Evolutionary conservation across 2,888 invertebrate species (phyloP).

Genomic region (Epinotia demarniana): DNA sequence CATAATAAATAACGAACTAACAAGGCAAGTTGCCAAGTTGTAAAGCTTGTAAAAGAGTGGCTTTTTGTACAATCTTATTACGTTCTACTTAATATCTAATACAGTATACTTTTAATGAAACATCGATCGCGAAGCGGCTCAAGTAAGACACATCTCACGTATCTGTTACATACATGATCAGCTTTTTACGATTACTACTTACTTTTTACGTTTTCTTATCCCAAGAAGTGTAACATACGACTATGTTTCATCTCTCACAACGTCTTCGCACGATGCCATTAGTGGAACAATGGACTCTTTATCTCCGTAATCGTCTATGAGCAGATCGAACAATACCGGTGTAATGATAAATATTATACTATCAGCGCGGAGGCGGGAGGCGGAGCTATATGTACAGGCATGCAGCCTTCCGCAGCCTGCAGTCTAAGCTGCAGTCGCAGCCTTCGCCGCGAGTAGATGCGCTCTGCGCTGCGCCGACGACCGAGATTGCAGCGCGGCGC

Average conservation of each 20-base stretch:
- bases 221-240: not conserved
- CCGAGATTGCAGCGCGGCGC: constrained; percentile 12
- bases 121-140: constrained; percentile 6
- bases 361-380: not conserved
- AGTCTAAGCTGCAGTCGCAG: too few relatives aligned
- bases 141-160: constrained; percentile 1
- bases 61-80: too few relatives aligned
- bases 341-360: not conserved
- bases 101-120: constrained; percentile 11
- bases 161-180: not conserved
- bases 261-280: constrained; percentile 21
- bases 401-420: constrained; percentile 7
- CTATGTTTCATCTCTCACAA: not conserved
- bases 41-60: too few relatives aligned
- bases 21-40: too few relatives aligned
- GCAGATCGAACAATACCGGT: constrained; percentile 7
- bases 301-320: constrained; percentile 30
- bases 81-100: not conserved
- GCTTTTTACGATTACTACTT: not conserved
- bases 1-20: too few relatives aligned
- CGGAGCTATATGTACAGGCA: not conserved
- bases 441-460: not conserved
- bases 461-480: constrained; percentile 2
- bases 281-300: constrained; percentile 41
- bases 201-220: not conserved